Evolutionary conservation across 2,888 invertebrate genomes (phyloP), one percentile per base, ranked within the genome.

Genomic region (Fabriciana adippe): DNA sequence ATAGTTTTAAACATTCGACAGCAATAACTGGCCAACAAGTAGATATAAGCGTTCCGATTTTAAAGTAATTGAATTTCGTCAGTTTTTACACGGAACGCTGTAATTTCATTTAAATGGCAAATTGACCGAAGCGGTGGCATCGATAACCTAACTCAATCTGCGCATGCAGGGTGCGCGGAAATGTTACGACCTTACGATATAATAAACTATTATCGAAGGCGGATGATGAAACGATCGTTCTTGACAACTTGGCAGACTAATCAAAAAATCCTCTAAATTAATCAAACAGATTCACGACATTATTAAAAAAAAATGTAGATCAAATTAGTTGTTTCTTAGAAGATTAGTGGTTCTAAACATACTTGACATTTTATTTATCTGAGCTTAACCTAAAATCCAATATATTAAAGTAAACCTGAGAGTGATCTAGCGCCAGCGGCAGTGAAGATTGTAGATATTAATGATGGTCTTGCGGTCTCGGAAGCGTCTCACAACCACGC

Each of bases 31-130:
- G 26, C 16, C 35, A 45, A 41, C 55, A 48, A 64, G 55, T 68
- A 50, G 26, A 16, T 55, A 21, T 35, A 41, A 55, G 15, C 48
- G 55, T 21, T 31, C 45, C 64, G 54, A 64, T 59, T 67, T 54
- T 47, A 64, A 54, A 54, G 21, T 35, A 48, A 48, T 13, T 31
- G 45, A 6, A 51, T 55, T 45, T 51, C 45, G 26, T 14, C 8
- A 14, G 8, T 59, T 57, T 53, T 65, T 53, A 41, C 51, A 26
- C 26, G 21, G 11, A 15, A 47, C 56, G 1, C 5, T 59, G 59
- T 67, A 35, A 67, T 63, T 59, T 47, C 53, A 57, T 59, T 60
- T 55, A 16, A 50, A 51, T 50, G 60, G 41, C 14, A n/a, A 63
- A 59, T 67, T 16, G 60, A 26, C 16, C 31, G 26, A 26, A 31